These are phyloP conservation scores for Euspilapteryx auroguttella DNA, from an alignment of 2,888 invertebrate genomes.

Conservation along the genomic window DNA sequence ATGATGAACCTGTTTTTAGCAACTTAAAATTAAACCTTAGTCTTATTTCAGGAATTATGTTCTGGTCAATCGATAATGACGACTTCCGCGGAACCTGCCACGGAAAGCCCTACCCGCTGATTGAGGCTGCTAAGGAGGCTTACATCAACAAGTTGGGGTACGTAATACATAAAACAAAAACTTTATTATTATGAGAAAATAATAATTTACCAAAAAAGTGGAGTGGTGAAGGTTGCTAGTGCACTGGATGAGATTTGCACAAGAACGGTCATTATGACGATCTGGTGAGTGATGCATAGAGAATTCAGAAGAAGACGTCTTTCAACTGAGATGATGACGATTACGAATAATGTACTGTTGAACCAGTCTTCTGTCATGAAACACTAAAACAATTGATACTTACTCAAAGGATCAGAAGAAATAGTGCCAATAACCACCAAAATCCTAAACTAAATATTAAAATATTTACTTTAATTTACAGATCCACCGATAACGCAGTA, in stretches of 20 bases:
- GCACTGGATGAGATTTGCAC: too few relatives aligned
- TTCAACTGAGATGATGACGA: too few relatives aligned
- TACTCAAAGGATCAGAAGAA: too few relatives aligned
- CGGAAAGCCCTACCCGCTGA: slow-evolving; percentile 84
- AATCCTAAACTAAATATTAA: not conserved
- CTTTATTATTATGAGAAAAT: not conserved
- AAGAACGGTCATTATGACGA: too few relatives aligned
- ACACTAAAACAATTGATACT: too few relatives aligned
- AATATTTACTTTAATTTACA: slow-evolving; percentile 9
- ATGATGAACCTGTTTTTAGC: not conserved
- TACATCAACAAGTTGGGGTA: slow-evolving; percentile 69
- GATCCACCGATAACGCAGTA: slow-evolving; percentile 24
- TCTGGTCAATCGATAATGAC: slow-evolving; percentile 93
- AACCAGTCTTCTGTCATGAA: too few relatives aligned
- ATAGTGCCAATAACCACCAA: not conserved
- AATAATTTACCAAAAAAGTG: too few relatives aligned
- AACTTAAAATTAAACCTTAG: not conserved
- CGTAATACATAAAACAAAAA: slow-evolving; percentile 12
- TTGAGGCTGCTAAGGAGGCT: slow-evolving; percentile 87
- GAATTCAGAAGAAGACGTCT: too few relatives aligned
- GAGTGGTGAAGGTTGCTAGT: too few relatives aligned
- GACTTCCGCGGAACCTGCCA: slow-evolving; percentile 92
- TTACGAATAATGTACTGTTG: too few relatives aligned
- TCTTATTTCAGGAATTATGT: slow-evolving; percentile 67
- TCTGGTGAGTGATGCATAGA: too few relatives aligned